Conservation (phyloP, 92 coral and sea anemone species). For the Umimayanthus chanpuru region DNA sequence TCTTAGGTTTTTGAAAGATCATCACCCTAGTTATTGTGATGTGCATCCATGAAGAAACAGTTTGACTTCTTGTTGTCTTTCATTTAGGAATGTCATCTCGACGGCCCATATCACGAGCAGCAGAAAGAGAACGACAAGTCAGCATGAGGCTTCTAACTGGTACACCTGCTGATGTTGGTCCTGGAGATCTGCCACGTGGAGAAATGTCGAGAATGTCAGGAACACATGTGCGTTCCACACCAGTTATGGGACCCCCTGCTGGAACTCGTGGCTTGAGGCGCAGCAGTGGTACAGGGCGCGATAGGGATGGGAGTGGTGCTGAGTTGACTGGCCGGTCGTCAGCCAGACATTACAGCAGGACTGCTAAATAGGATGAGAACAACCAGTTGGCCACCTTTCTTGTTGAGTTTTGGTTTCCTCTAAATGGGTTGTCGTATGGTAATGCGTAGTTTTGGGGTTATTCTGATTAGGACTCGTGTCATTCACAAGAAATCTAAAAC, state of each 20-base stretch:
- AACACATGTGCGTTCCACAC: constrained; percentile 90
- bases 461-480: background rate
- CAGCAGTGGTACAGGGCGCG: constrained; percentile 82
- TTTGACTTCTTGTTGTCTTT: background rate
- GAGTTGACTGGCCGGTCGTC: constrained; percentile 65
- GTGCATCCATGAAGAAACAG: background rate
- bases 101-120: constrained; percentile 90
- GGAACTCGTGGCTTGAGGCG: constrained; percentile 79
- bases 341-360: constrained; percentile 57
- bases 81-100: constrained; percentile 57
- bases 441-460: background rate
- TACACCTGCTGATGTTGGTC: constrained; percentile 78
- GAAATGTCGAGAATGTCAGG: constrained; percentile 99
- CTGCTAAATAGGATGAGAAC: constrained; percentile 54
- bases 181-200: constrained; percentile 79
- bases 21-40: background rate
- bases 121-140: constrained; percentile 89
- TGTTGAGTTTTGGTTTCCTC: background rate
- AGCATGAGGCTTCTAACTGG: constrained; percentile 91
- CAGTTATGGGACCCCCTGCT: constrained; percentile 86
- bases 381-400: background rate
- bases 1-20: background rate
- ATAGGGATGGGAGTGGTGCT: constrained; percentile 84
- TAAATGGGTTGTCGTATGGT: background rate
- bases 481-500: background rate